Evolutionary conservation across 2,797 vertebrate species (phyloP).

Genomic region (Columba guinea): DNA sequence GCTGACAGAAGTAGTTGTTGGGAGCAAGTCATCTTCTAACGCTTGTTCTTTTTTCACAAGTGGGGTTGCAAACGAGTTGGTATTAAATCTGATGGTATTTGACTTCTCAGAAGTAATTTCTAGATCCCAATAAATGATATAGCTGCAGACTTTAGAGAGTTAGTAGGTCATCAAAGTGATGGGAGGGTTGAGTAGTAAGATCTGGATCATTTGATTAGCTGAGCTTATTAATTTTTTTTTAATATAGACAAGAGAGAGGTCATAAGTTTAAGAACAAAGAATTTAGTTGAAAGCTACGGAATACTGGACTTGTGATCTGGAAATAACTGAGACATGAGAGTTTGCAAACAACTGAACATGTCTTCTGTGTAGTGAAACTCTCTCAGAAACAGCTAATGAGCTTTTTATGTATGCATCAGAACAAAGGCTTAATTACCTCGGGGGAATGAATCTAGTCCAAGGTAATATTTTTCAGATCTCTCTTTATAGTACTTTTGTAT

Average conservation of each 20-base stretch:
- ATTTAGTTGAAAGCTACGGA: background rate
- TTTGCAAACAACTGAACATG: background rate
- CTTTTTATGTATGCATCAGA: background rate
- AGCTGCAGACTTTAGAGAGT: background rate
- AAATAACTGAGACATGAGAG: background rate
- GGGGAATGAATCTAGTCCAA: background rate
- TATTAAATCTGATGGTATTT: background rate
- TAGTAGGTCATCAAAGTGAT: background rate
- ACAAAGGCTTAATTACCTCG: conserved; percentile 31
- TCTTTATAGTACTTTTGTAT: background rate
- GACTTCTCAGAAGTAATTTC: background rate
- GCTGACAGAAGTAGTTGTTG: background rate
- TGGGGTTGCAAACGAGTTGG: background rate
- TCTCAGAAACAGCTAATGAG: conserved; percentile 11
- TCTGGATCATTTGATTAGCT: background rate
- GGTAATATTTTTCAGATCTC: background rate
- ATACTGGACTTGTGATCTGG: background rate
- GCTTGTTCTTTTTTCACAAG: background rate
- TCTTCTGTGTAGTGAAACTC: background rate
- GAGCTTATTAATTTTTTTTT: background rate
- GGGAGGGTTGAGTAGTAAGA: background rate
- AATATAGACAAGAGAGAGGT: background rate
- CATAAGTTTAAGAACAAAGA: background rate
- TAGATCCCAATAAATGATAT: background rate
- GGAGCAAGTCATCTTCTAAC: background rate